These are phyloP conservation scores for Acronicta aceris DNA, from an alignment of 2,888 invertebrate genomes.

Conservation along the genomic window DNA sequence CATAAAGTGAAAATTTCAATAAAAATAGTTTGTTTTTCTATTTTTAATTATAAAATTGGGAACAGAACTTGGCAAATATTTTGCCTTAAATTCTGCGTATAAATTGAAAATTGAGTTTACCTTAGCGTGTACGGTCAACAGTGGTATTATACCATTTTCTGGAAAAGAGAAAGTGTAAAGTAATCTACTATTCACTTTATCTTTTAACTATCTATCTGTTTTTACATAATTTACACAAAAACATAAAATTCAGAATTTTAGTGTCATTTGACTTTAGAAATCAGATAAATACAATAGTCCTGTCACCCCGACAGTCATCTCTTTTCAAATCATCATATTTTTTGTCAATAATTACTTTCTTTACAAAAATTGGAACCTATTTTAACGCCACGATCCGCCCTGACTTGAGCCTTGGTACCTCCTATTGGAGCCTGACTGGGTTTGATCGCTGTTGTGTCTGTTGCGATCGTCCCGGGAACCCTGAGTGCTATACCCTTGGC, in stretches of 20 bases:
- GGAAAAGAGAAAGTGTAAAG: no score
- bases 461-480: conserved; percentile 43
- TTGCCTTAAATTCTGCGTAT: not conserved
- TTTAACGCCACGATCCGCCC: conserved; percentile 50
- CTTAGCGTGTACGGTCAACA: no score
- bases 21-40: not conserved
- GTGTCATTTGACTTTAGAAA: not conserved
- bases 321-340: not conserved
- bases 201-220: no score
- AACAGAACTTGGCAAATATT: conserved; percentile 14
- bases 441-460: conserved; percentile 40
- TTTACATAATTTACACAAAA: not conserved
- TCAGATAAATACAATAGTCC: not conserved
- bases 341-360: conserved; percentile 9
- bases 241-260: not conserved
- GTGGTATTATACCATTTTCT: no score
- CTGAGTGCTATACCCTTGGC: conserved; percentile 48
- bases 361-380: conserved; percentile 5
- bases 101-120: not conserved
- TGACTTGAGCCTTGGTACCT: conserved; percentile 49
- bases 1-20: not conserved
- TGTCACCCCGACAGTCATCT: conserved; percentile 17
- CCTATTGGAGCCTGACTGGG: conserved; percentile 36
- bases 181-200: no score
- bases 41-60: not conserved